These are phyloP conservation scores for Agapornis canus DNA, from an alignment of 2,797 vertebrate genomes.

Conservation along the genomic window DNA sequence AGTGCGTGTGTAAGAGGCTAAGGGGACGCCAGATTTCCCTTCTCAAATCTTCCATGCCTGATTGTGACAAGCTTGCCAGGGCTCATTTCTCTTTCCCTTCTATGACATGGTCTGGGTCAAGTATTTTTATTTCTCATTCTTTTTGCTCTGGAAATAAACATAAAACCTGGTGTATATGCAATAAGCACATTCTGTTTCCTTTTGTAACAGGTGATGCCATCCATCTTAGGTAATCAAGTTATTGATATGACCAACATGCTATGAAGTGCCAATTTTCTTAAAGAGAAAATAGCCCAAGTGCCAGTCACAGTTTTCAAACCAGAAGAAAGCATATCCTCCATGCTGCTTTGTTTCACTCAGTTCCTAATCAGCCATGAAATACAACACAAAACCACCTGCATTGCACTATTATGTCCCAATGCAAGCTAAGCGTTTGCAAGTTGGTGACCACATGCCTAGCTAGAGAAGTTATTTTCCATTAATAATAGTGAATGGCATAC, in stretches of 20 bases:
- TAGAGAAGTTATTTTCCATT: background rate
- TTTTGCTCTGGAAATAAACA: background rate
- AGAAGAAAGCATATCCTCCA: background rate
- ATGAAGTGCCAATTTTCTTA: background rate
- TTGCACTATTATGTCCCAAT: background rate
- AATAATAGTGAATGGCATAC: background rate
- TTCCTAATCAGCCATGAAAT: background rate
- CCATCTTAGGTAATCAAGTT: background rate
- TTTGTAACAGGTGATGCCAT: background rate
- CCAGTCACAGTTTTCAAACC: background rate
- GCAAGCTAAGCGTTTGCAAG: background rate
- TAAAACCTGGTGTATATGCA: background rate
- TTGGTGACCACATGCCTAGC: background rate
- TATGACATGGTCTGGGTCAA: background rate
- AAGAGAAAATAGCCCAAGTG: background rate
- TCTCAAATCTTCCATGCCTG: background rate
- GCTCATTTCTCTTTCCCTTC: background rate
- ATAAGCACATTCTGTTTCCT: background rate
- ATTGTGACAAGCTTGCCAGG: background rate
- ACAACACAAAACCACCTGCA: background rate
- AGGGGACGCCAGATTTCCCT: background rate
- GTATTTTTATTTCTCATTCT: background rate
- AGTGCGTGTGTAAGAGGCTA: background rate
- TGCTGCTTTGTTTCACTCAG: background rate
- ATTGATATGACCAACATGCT: background rate